Evolutionary conservation across 2,113 vertebrate species (phyloP), one percentile per base, ranked within the genome.

Genomic region (Xyrauchen texanus): DNA sequence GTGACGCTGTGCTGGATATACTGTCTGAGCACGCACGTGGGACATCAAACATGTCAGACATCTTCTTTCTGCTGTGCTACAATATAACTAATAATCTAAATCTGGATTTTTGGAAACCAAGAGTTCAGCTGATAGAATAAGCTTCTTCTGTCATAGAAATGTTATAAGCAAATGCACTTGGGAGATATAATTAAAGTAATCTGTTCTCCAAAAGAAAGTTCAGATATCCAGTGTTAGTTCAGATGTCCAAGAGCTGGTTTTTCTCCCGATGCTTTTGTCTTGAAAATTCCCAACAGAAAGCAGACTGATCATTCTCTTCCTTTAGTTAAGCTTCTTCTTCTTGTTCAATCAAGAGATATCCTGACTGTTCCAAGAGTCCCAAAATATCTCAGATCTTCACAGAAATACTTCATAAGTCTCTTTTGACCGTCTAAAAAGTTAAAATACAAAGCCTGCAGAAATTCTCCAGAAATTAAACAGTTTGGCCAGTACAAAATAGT

Each of bases 1-100:
- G 89, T 65, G 93, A 92, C 0, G 89, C 84, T 0, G 89, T 84
- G 85, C 91, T 94, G 89, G 93, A 86, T 46, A 87, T 13, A 80
- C 91, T 92, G 55, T 89, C 90, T 0, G 92, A 95, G 11, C 92
- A 90, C 63, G 64, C 1, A 0, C 90, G 88, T 0, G 51, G 65
- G n/a, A 4, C 11, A 12, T 83, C 76, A 11, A 71, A 70, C 0
- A 84, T 77, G 5, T 70, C 62, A 0, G 51, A 72, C 83, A 82
- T 84, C 58, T 76, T 74, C 9, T 21, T 73, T 49, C 5, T 42
- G 13, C 13, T 69, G 34, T 51, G 9, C 34, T 49, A n/a, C 53
- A 7, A n/a, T 3, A 0, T 42, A 6, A 57, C 45, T 47, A 11
- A 64, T 4, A 15, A 1, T 11, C 55, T 75, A 21, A 74, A 9